Evolutionary conservation across 2,888 invertebrate species (phyloP).

Genomic region (Acleris laterana): DNA sequence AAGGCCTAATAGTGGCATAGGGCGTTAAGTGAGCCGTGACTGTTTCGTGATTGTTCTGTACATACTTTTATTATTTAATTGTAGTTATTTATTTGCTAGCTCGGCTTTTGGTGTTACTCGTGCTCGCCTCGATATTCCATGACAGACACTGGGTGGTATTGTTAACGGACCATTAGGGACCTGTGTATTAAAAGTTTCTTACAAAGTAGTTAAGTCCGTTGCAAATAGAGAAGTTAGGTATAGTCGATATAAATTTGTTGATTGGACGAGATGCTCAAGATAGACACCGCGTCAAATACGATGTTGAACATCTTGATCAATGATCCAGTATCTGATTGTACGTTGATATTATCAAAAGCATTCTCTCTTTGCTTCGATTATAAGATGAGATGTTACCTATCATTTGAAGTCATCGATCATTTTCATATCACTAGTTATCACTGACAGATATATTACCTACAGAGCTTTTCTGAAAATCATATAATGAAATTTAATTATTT

Average conservation of each 20-base stretch:
- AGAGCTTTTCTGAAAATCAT: slow-evolving; percentile 25
- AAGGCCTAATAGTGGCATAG: slow-evolving; percentile 62
- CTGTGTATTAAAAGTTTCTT: slow-evolving; percentile 42
- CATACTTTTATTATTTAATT: slow-evolving; percentile 68
- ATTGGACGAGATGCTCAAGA: neutral
- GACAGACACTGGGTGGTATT: slow-evolving; percentile 62
- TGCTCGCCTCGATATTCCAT: slow-evolving; percentile 66
- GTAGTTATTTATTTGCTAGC: slow-evolving; percentile 78
- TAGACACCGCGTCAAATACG: no score
- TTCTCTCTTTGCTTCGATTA: slow-evolving; percentile 36
- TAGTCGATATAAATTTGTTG: neutral
- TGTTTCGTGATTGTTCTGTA: slow-evolving; percentile 66
- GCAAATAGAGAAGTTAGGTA: slow-evolving; percentile 1
- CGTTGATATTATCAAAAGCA: neutral
- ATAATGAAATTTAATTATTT: slow-evolving; percentile 22
- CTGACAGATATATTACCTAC: slow-evolving; percentile 39
- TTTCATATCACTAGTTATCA: slow-evolving; percentile 53
- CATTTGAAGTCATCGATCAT: slow-evolving; percentile 43
- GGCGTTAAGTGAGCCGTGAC: slow-evolving; percentile 60
- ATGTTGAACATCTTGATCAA: no score
- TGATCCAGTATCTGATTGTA: no score
- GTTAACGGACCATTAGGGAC: slow-evolving; percentile 44
- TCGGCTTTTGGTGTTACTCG: slow-evolving; percentile 69
- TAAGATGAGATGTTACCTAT: slow-evolving; percentile 10
- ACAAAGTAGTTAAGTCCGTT: slow-evolving; percentile 25